phyloP scores from a whole-genome alignment of 2,888 invertebrate species.

The Oxyteleia sp. region DNA sequence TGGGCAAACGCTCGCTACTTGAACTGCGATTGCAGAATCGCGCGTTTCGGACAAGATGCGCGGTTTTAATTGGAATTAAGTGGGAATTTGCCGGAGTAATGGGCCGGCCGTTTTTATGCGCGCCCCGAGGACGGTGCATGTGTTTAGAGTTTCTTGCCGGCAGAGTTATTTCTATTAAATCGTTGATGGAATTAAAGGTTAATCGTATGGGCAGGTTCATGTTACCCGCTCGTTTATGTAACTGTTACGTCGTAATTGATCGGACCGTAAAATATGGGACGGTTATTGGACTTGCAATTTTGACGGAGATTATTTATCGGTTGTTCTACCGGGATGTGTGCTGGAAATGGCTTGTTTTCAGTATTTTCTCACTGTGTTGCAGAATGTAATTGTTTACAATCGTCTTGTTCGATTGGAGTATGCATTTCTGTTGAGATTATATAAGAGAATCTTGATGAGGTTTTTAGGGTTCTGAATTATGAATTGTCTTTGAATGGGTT shows the following conservation, averaged over 20 bases:
- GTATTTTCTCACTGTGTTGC: not conserved
- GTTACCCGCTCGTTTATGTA: slow-evolving; percentile 53
- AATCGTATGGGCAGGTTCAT: slow-evolving; percentile 56
- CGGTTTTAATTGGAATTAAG: slow-evolving; percentile 39
- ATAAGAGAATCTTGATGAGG: not conserved
- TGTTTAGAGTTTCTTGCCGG: slow-evolving; percentile 12
- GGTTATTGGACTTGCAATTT: slow-evolving; percentile 34
- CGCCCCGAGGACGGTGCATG: slow-evolving; percentile 9
- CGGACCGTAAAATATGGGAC: slow-evolving; percentile 47
- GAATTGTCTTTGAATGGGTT: no score
- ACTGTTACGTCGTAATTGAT: slow-evolving; percentile 61
- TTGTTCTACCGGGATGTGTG: not conserved
- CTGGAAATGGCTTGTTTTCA: not conserved
- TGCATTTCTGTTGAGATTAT: not conserved
- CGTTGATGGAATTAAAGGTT: slow-evolving; percentile 59
- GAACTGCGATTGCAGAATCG: slow-evolving; percentile 14
- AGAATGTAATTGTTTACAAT: not conserved
- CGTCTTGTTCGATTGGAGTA: no score
- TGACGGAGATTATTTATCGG: slow-evolving; percentile 14
- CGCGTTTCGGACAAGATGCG: slow-evolving; percentile 31
- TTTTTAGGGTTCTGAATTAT: no score
- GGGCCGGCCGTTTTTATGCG: slow-evolving; percentile 6
- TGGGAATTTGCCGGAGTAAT: slow-evolving; percentile 24
- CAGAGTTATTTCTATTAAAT: slow-evolving; percentile 53
- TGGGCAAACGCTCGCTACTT: slow-evolving; percentile 2